Conservation (phyloP, 2,888 invertebrate genomes). For the Diabrotica balteata region DNA sequence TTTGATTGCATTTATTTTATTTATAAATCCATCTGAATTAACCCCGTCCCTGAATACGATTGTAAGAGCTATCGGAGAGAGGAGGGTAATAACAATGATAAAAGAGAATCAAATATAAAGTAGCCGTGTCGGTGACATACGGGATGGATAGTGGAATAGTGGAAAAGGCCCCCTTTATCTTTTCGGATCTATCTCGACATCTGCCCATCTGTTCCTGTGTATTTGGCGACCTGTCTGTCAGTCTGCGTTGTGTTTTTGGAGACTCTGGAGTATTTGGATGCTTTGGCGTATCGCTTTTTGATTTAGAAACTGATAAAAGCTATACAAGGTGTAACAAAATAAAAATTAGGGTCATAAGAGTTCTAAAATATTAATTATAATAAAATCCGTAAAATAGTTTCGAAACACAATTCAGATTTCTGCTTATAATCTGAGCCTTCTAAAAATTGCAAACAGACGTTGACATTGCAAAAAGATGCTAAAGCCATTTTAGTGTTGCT, state of each 20-base stretch:
- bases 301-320: too few relatives aligned
- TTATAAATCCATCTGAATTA: too few relatives aligned
- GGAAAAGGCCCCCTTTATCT: conserved; percentile 44
- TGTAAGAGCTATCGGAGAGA: neutral
- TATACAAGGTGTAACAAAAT: too few relatives aligned
- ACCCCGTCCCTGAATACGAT: neutral
- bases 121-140: conserved; percentile 50
- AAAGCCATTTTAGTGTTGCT: too few relatives aligned
- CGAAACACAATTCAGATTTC: too few relatives aligned
- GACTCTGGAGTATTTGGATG: conserved; percentile 1
- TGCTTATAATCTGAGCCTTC: too few relatives aligned
- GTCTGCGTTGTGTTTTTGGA: conserved; percentile 14
- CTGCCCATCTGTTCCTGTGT: conserved; percentile 48
- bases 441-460: too few relatives aligned
- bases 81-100: conserved; percentile 42
- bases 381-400: too few relatives aligned
- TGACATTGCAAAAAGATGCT: too few relatives aligned
- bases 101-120: conserved; percentile 52
- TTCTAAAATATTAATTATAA: too few relatives aligned
- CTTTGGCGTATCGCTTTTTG: conserved; percentile 13
- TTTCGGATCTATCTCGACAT: conserved; percentile 36
- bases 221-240: conserved; percentile 17
- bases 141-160: conserved; percentile 34
- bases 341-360: too few relatives aligned
- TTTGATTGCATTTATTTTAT: too few relatives aligned